Percentiles rank a stretch among this genome's conserved stretches.
phyloP scores from a whole-genome alignment of 2,797 vertebrate species.

The Anas capensis region DNA sequence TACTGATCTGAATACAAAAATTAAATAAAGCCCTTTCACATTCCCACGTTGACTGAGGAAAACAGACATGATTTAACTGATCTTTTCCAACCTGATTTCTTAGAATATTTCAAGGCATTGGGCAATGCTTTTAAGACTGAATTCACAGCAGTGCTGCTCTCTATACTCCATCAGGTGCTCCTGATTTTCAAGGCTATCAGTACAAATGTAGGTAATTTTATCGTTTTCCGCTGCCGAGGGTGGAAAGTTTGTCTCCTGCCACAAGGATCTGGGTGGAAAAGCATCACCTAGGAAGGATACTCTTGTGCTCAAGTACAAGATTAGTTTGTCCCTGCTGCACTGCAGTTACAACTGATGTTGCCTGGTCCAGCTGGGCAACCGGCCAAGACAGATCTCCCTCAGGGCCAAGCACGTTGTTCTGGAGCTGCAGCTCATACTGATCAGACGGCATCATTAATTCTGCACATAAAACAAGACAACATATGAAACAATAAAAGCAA shows the following conservation, averaged over 20 bases:
- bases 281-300: slow-evolving; percentile 76
- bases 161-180: not conserved
- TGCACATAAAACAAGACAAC: slow-evolving; percentile 61
- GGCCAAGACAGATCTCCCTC: slow-evolving; percentile 76
- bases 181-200: not conserved
- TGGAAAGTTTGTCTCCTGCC: not conserved
- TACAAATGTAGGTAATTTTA: not conserved
- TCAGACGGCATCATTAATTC: slow-evolving; percentile 94
- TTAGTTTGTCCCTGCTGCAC: slow-evolving; percentile 80
- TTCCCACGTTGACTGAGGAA: not conserved
- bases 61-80: not conserved
- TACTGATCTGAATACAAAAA: not conserved
- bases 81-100: not conserved
- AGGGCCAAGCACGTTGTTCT: slow-evolving; percentile 80
- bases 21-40: not conserved
- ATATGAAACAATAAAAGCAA: not conserved
- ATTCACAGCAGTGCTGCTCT: not conserved
- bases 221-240: not conserved
- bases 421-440: slow-evolving; percentile 93
- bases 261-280: not conserved
- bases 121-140: not conserved
- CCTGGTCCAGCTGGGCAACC: slow-evolving; percentile 85
- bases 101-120: not conserved
- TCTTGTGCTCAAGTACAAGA: slow-evolving; percentile 81
- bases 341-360: slow-evolving; percentile 76